Evolutionary conservation across 2,888 invertebrate genomes (phyloP).

Genomic region (Agrypnus murinus): DNA sequence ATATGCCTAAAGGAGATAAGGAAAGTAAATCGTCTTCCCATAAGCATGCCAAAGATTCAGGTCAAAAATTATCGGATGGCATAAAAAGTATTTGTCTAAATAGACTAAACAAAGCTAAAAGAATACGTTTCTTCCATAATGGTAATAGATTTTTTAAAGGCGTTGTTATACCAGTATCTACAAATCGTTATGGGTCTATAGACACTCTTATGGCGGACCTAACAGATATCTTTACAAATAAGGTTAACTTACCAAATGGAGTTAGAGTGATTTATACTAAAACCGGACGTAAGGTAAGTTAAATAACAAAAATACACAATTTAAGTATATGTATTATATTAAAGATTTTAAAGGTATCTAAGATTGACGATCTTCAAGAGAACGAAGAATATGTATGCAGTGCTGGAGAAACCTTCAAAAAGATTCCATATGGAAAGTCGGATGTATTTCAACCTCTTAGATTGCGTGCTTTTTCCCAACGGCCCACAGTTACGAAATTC

Average conservation of each 20-base stretch:
- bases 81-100: neutral
- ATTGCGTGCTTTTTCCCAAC: too few relatives aligned
- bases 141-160: conserved; percentile 96
- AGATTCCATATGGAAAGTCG: conserved; percentile 83
- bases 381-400: conserved; percentile 97
- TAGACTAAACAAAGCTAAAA: conserved; percentile 80
- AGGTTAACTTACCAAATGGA: conserved; percentile 93
- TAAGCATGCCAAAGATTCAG: too few relatives aligned
- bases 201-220: conserved; percentile 94
- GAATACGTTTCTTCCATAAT: conserved; percentile 93
- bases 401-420: conserved; percentile 92
- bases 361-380: conserved; percentile 88
- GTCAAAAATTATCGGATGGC: too few relatives aligned
- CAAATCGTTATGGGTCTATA: conserved; percentile 93
- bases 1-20: too few relatives aligned
- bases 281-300: conserved; percentile 86
- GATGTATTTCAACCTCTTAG: conserved; percentile 52
- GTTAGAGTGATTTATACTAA: conserved; percentile 93
- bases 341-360: conserved; percentile 76
- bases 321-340: too few relatives aligned
- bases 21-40: too few relatives aligned
- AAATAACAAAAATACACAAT: neutral
- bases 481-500: too few relatives aligned
- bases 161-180: conserved; percentile 92
- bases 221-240: conserved; percentile 90